Conservation (phyloP, 2,113 vertebrate genomes). For the Setophaga coronata region DNA sequence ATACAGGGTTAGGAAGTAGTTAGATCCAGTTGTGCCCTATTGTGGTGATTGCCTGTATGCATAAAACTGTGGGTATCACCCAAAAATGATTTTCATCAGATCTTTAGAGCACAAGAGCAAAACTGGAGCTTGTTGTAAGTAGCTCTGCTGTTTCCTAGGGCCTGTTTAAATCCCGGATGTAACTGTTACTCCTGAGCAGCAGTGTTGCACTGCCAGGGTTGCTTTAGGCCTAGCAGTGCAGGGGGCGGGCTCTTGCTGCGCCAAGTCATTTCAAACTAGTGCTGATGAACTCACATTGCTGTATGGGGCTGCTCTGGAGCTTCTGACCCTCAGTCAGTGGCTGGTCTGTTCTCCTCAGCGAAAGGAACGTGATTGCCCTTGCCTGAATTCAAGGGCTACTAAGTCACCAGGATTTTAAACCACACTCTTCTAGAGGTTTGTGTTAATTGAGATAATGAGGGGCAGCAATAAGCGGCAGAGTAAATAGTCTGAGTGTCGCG, state of each 20-base stretch:
- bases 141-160: neutral
- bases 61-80: neutral
- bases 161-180: neutral
- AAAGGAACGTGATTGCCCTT: neutral
- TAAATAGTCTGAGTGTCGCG: neutral
- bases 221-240: too few species aligned
- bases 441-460: slow-evolving; percentile 58
- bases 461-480: neutral
- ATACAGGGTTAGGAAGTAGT: neutral
- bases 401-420: neutral
- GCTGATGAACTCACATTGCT: accelerated
- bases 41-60: neutral
- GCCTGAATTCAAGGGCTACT: neutral
- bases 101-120: neutral
- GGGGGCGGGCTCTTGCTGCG: neutral
- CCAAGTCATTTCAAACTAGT: accelerated
- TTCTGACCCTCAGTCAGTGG: neutral
- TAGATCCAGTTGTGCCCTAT: neutral
- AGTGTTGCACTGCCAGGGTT: accelerated
- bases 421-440: slow-evolving; percentile 14
- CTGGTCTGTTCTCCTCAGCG: neutral
- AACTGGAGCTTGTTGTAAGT: neutral
- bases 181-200: neutral
- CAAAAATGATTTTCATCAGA: neutral
- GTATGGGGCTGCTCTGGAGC: neutral